Evolutionary conservation across 2,888 invertebrate genomes (phyloP).

Genomic region (Diplazon laetatorius): DNA sequence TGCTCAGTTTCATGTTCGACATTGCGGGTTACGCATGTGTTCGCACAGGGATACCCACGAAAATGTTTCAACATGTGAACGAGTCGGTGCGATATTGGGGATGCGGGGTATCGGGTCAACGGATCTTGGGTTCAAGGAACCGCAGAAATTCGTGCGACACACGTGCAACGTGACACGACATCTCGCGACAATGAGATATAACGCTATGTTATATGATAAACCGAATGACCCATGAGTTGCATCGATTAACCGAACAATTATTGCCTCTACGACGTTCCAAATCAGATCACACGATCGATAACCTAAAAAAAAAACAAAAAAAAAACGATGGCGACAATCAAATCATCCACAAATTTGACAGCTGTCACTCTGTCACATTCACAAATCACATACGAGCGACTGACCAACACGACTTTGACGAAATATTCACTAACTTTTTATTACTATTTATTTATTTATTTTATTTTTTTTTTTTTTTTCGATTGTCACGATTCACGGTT

Average conservation of each 20-base stretch:
- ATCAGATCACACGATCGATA: no score
- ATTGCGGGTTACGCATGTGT: slow-evolving; percentile 61
- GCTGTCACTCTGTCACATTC: neutral
- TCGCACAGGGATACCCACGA: neutral
- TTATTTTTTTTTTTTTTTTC: neutral
- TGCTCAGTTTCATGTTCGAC: slow-evolving; percentile 82
- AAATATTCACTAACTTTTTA: neutral
- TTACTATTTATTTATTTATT: neutral
- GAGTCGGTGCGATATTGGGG: slow-evolving; percentile 23
- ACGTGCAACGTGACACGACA: slow-evolving; percentile 23
- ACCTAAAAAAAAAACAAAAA: neutral
- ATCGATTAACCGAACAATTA: slow-evolving; percentile 27
- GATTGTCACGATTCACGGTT: slow-evolving; percentile 12
- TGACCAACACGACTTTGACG: neutral
- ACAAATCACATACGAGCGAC: neutral
- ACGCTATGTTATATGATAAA: no score
- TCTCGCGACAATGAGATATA: neutral
- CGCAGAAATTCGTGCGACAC: neutral
- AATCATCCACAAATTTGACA: slow-evolving; percentile 10
- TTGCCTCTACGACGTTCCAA: neutral
- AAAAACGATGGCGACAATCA: neutral
- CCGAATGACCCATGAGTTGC: slow-evolving; percentile 22
- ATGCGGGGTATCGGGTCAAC: slow-evolving; percentile 2
- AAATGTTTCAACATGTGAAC: neutral
- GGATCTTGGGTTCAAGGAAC: slow-evolving; percentile 21